Base-by-base conservation (phyloP, 1,140 invertebrate genomes). In the Aphelinus atriplicis region DNA sequence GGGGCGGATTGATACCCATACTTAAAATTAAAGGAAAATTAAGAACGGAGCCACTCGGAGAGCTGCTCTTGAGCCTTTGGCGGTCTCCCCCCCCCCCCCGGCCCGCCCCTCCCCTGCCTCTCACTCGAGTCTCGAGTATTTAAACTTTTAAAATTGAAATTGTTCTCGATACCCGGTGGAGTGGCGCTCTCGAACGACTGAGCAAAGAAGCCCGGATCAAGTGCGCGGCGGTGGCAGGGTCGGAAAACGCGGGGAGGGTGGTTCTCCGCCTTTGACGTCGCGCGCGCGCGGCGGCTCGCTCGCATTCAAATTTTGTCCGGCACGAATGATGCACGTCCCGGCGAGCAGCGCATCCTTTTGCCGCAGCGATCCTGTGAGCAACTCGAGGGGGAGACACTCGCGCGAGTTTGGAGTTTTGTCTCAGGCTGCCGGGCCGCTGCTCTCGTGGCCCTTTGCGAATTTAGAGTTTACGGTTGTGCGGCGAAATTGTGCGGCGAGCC, bases 101-200 rank as follows among this genome's bases (percentile, higher is more conserved):
- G 10, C 66, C 26, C 58, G 9, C 26, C 42, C 26, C 42, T 43
- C 4, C 58, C 42, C 58, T 26, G 10, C 26, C 26, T 26, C 58
- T 26, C 58, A 46, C 51, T 53, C 57, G 4, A 4, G 4, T 42
- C 10, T 47, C 43, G 69, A 70, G 73, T 84, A 79, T 83, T 82
- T 82, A 84, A 84, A 85, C 82, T 84, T 85, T 84, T 83, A 75
- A 84, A 84, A 84, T 85, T 84, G 83, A 84, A 84, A 85, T 83
- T 83, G 80, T 85, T 85, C 81, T 83, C 83, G 83, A 84, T 84
- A 83, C 82, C 56, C 77, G 77, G 66, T 57, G 78, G 78, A 84
- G 80, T 81, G 81, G 26, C 26, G 26, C 78, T 74, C 79, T 80
- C 70, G 73, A 80, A 81, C 80, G 62, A 67, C 3, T 1, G 56